phyloP scores from a whole-genome alignment of 1,140 invertebrate species.

The Centruroides sculpturatus region DNA sequence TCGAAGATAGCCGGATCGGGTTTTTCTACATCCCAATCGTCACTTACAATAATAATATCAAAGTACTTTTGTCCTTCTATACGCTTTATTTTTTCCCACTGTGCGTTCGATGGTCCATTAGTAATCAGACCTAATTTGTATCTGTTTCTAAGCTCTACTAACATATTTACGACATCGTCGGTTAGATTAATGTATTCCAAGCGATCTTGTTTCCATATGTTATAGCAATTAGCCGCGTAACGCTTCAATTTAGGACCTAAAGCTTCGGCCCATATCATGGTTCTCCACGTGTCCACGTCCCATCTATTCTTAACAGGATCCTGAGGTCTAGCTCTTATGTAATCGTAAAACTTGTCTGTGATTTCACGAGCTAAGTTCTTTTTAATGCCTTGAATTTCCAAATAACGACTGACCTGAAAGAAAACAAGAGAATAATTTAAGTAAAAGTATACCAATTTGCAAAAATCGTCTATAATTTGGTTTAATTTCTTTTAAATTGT shows the following conservation, averaged over 20 bases:
- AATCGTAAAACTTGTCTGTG: conserved; percentile 1
- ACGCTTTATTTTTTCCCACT: conserved; percentile 62
- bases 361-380: neutral
- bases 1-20: conserved; percentile 51
- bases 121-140: conserved; percentile 62
- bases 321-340: conserved; percentile 51
- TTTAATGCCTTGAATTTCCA: neutral
- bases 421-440: neutral
- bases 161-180: conserved; percentile 45
- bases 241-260: conserved; percentile 53
- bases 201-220: conserved; percentile 55
- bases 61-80: conserved; percentile 52
- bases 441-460: neutral
- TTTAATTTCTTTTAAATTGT: too few relatives aligned
- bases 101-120: conserved; percentile 63
- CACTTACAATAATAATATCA: conserved; percentile 56
- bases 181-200: conserved; percentile 51
- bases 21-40: conserved; percentile 68
- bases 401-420: conserved; percentile 4
- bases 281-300: conserved; percentile 55
- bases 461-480: too few relatives aligned
- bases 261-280: conserved; percentile 53
- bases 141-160: conserved; percentile 43
- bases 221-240: conserved; percentile 51
- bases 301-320: conserved; percentile 56